Evolutionary conservation across 2,888 invertebrate genomes (phyloP).

Genomic region (Aporophyla lueneburgensis): DNA sequence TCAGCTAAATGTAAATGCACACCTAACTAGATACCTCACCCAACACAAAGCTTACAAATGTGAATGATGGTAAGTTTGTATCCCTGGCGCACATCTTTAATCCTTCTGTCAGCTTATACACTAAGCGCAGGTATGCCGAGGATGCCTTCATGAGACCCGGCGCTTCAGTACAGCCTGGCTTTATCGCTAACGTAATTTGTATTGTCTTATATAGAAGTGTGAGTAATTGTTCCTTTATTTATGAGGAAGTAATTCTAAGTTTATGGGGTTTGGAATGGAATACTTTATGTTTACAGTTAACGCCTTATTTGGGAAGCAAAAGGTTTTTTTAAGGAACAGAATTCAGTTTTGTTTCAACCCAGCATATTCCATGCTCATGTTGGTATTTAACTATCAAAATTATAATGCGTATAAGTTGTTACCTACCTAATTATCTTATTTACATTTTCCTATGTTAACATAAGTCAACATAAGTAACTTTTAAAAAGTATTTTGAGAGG

Average conservation of each 20-base stretch:
- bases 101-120: conserved; percentile 65
- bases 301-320: background rate
- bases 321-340: background rate
- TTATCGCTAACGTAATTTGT: conserved; percentile 54
- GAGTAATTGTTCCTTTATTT: conserved; percentile 34
- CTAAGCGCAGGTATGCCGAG: conserved; percentile 53
- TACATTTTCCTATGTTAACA: background rate
- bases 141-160: conserved; percentile 60
- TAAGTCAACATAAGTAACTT: conserved; percentile 16
- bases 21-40: background rate
- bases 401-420: background rate
- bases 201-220: conserved; percentile 40
- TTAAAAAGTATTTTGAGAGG: background rate
- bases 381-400: background rate
- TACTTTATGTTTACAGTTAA: background rate
- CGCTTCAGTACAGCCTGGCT: conserved; percentile 60
- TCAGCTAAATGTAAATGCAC: conserved; percentile 4
- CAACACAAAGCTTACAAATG: conserved; percentile 33
- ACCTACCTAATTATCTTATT: too few relatives aligned
- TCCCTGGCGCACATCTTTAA: conserved; percentile 53
- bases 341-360: background rate
- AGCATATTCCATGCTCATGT: too few relatives aligned
- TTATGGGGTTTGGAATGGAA: background rate
- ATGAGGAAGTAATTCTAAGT: conserved; percentile 10
- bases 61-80: conserved; percentile 40